Conservation (phyloP, 2,888 invertebrate genomes). For the Cryptosula pallasiana region DNA sequence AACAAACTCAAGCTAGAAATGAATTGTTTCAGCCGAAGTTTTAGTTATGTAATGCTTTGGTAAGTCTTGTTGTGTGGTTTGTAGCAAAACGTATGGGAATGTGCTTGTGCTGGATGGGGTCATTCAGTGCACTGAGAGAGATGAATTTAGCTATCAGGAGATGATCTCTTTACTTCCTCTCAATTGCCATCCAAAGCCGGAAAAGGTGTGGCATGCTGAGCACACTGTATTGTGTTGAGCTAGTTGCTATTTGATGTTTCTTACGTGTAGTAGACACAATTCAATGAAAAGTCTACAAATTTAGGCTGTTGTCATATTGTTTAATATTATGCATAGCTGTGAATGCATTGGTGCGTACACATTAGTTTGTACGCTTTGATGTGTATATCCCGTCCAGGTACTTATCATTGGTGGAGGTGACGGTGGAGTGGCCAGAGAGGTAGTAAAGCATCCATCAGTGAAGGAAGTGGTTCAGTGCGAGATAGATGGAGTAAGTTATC, state of each 20-base stretch:
- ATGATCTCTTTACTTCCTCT: constrained; percentile 93
- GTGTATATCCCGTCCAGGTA: constrained; percentile 57
- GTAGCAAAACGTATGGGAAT: constrained; percentile 64
- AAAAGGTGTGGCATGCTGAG: constrained; percentile 60
- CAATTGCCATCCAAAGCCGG: constrained; percentile 82
- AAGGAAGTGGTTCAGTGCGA: constrained; percentile 84
- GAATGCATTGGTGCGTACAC: too few relatives aligned
- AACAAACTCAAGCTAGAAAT: too few relatives aligned
- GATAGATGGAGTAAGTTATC: constrained; percentile 68
- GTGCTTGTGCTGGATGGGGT: constrained; percentile 88
- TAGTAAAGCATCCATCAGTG: constrained; percentile 84
- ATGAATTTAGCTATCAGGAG: constrained; percentile 97
- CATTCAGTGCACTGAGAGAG: constrained; percentile 90
- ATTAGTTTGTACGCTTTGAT: too few relatives aligned
- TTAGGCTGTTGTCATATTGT: too few relatives aligned
- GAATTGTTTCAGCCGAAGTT: too few relatives aligned
- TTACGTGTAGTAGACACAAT: too few relatives aligned
- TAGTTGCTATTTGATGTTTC: not conserved
- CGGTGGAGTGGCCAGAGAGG: constrained; percentile 93
- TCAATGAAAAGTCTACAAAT: too few relatives aligned
- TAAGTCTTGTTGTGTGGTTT: too few relatives aligned
- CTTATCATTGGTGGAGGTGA: constrained; percentile 96
- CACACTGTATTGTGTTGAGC: not conserved
- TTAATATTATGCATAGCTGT: too few relatives aligned
- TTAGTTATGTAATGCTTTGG: too few relatives aligned